Percentiles rank a stretch among this genome's conserved stretches.
Conservation (phyloP, 2,888 invertebrate species). For the Mesoligia furuncula region DNA sequence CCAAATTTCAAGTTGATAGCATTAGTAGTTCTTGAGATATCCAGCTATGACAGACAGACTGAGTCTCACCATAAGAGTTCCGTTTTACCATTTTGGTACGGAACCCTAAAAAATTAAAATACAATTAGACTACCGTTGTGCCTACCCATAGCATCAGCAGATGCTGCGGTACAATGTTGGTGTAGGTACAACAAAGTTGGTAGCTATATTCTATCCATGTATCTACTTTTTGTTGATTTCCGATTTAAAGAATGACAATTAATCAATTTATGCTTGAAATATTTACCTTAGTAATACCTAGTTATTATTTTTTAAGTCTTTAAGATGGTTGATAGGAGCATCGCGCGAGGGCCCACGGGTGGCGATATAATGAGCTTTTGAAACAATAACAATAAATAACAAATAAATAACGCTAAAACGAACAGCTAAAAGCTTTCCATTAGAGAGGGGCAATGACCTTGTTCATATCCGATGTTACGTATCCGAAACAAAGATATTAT, state of each 20-base stretch:
- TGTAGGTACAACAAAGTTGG: neutral
- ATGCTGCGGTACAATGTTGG: neutral
- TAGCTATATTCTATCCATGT: neutral
- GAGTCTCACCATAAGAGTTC: too few species aligned
- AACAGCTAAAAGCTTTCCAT: slow-evolving; percentile 38
- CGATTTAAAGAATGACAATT: neutral
- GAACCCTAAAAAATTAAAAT: too few species aligned
- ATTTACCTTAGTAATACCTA: neutral
- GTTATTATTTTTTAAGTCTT: neutral
- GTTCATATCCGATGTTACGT: neutral
- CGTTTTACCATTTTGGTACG: too few species aligned
- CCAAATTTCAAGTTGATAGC: too few species aligned
- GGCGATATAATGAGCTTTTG: neutral
- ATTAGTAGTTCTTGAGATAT: too few species aligned
- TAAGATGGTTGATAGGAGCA: neutral
- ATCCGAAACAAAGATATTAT: slow-evolving; percentile 4
- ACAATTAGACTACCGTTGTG: neutral
- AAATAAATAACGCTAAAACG: slow-evolving; percentile 12
- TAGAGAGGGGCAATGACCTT: slow-evolving; percentile 10
- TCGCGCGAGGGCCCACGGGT: neutral
- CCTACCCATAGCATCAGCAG: neutral
- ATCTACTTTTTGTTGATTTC: neutral
- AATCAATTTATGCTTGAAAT: neutral
- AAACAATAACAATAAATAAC: slow-evolving; percentile 41
- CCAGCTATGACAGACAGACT: too few species aligned